Conservation (phyloP, 2,888 invertebrate genomes). For the Lithophane semibrunnea region DNA sequence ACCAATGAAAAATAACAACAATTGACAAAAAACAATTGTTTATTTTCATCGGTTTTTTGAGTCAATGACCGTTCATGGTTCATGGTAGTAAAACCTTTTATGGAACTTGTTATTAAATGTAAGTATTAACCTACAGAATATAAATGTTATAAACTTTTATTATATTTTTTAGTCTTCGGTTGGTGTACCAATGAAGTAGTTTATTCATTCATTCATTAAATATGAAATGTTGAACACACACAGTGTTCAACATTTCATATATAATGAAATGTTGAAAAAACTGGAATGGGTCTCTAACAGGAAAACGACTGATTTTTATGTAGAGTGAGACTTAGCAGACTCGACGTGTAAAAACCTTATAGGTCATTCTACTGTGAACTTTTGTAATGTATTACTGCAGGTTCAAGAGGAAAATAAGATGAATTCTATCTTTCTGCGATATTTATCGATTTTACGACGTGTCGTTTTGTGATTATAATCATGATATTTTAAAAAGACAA, state of each 20-base stretch:
- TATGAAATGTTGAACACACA: too few relatives aligned
- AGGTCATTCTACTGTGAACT: background rate
- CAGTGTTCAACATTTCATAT: conserved; percentile 18
- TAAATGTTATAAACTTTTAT: conserved; percentile 9
- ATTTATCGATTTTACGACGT: background rate
- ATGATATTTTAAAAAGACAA: background rate
- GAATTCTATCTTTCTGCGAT: conserved; percentile 21
- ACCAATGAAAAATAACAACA: background rate
- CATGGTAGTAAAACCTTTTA: background rate
- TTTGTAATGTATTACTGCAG: background rate
- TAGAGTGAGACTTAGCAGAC: conserved; percentile 10
- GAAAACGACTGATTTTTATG: conserved; percentile 49
- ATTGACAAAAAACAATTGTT: too few relatives aligned
- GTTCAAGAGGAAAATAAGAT: background rate
- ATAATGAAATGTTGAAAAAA: conserved; percentile 1
- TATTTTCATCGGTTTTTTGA: conserved; percentile 15
- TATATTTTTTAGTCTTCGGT: conserved; percentile 6
- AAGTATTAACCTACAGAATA: background rate
- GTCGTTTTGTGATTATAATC: background rate
- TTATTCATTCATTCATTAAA: too few relatives aligned
- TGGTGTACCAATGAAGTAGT: conserved; percentile 13
- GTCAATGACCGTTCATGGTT: conserved; percentile 10
- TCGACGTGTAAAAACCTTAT: background rate
- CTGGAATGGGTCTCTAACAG: background rate
- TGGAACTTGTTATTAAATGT: conserved; percentile 19